Conservation (phyloP, 2,888 invertebrate genomes). For the Heliconius aoede region DNA sequence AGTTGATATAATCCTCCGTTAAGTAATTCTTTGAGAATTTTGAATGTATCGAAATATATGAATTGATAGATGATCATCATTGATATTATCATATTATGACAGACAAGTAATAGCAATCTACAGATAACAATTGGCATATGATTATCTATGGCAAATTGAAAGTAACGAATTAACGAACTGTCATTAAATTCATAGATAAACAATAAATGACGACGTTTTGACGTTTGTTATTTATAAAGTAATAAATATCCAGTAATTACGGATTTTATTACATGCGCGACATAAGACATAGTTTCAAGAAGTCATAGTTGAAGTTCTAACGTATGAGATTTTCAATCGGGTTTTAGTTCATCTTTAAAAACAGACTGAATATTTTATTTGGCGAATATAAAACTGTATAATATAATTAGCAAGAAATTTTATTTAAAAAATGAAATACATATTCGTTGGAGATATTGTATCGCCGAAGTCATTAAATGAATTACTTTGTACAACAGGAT, state of each 20-base stretch:
- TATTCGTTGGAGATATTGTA: conserved; percentile 67
- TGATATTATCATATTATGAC: too few species aligned
- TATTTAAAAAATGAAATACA: conserved; percentile 57
- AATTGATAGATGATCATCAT: too few species aligned
- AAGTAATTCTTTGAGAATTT: too few species aligned
- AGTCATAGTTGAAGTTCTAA: background rate
- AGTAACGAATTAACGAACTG: too few species aligned
- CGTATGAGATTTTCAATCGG: too few species aligned
- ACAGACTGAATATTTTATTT: background rate
- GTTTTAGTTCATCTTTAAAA: conserved; percentile 1
- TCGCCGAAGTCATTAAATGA: conserved; percentile 58
- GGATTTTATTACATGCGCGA: background rate
- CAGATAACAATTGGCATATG: too few species aligned
- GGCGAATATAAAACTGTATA: background rate
- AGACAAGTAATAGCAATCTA: too few species aligned
- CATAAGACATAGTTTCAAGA: background rate
- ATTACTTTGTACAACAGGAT: conserved; percentile 76
- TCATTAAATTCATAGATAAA: background rate
- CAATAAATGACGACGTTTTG: background rate
- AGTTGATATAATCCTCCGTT: too few species aligned
- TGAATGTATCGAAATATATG: too few species aligned
- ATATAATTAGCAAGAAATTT: background rate
- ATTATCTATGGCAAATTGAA: too few species aligned
- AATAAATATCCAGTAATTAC: background rate
- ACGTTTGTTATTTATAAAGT: background rate